phyloP scores from a whole-genome alignment of 1,140 invertebrate species.

The Geopemphigus sp. region DNA sequence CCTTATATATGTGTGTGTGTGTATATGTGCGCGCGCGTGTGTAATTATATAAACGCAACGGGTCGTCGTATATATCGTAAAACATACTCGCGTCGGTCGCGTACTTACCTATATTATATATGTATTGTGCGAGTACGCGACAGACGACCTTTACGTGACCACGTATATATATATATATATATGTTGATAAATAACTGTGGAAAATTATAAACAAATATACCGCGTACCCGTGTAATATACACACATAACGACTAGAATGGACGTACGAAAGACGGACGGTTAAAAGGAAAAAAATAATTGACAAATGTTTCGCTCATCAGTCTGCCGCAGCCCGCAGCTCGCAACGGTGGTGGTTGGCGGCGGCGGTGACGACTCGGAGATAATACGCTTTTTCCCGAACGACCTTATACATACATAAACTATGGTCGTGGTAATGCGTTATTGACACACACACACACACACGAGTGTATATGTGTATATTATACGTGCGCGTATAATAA shows the following conservation, averaged over 20 bases:
- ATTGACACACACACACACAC: conserved; percentile 26
- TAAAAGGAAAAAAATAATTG: neutral
- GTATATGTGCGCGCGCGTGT: too few relatives aligned
- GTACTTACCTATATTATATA: too few relatives aligned
- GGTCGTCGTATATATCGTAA: too few relatives aligned
- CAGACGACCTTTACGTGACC: neutral
- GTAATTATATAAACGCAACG: too few relatives aligned
- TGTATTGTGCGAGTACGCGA: too few relatives aligned
- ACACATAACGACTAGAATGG: neutral
- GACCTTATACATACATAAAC: conserved; percentile 42
- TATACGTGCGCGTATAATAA: conserved; percentile 10
- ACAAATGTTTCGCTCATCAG: conserved; percentile 43
- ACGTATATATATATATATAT: neutral
- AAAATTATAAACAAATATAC: conserved; percentile 29
- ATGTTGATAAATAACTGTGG: neutral
- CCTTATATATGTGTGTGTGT: too few relatives aligned
- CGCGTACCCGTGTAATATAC: neutral
- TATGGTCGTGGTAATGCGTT: conserved; percentile 20
- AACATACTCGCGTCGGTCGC: too few relatives aligned
- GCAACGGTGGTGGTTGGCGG: too few relatives aligned
- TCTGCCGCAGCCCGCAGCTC: neutral
- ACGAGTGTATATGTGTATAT: conserved; percentile 4
- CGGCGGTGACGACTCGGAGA: neutral
- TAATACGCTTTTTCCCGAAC: neutral
- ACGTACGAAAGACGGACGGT: neutral